Base-by-base conservation (phyloP, 2,888 invertebrate genomes). In the Physocephala rufipes region DNA sequence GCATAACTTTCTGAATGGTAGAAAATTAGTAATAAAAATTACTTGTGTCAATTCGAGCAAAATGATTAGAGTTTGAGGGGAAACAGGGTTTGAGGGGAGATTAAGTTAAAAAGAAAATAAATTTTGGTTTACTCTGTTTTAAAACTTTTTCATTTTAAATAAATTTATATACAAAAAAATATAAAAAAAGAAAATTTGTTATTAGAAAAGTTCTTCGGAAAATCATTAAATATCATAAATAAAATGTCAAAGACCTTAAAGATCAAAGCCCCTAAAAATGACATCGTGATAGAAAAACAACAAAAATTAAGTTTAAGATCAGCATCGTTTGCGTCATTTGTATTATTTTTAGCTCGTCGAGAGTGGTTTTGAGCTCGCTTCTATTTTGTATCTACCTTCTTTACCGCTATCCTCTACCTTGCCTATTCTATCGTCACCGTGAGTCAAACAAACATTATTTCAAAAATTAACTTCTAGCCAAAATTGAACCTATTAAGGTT, bases 401-500 rank as follows among this genome's bases (percentile, higher is more conserved):
- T 36, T n/a, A n/a, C n/a, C n/a, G n/a, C n/a, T n/a, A 53, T 24
- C 19, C 53, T 2, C 53, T 13, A 7, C 1, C 53, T 53, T 1
- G 4, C 53, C 2, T 24, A 53, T 15, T 26, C 55, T 55, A 12
- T 26, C 15, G 5, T 16, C 9, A 26, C 15, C 12, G 4, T 3
- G 28, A 16, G 4, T 16, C 21, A 26, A 55, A 13, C 19, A n/a
- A 21, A n/a, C 15, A 62, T 51, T 51, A 51, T 26, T 30, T 21
- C 55, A 24, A 55, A 63, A 66, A 66, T 66, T 66, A 53, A 55
- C 55, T 66, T 66, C 26, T 43, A 66, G 55, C 21, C 36, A 15
- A 66, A 66, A 66, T 66, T 66, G 43, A 66, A 66, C 55, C 55
- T 66, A 66, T 66, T 66, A 66, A 21, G 66, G 66, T 53, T 66